Conservation (phyloP, 2,797 vertebrate species). For the Notamacropus eugenii region DNA sequence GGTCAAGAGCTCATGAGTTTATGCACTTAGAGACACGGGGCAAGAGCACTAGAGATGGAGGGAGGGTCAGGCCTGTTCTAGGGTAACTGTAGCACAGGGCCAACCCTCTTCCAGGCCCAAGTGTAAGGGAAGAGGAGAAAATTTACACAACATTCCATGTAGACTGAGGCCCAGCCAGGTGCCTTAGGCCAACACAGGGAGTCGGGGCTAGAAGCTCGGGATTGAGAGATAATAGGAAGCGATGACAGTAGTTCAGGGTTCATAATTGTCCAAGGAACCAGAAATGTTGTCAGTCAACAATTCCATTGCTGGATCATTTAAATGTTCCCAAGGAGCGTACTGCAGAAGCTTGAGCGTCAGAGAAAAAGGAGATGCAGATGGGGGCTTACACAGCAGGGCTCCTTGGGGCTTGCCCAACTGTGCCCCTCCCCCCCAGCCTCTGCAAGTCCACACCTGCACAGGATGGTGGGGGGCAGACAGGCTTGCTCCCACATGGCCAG, state of each 20-base stretch:
- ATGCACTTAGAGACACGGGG: conserved; percentile 55
- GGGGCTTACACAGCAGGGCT: not conserved
- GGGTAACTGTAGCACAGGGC: conserved; percentile 42
- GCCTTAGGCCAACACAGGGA: not conserved
- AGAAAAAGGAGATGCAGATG: not conserved
- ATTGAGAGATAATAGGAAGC: not conserved
- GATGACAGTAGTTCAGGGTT: not conserved
- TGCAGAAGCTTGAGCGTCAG: not conserved
- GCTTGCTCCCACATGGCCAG: not conserved
- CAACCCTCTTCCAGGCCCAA: conserved; percentile 39
- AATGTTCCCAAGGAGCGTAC: conserved; percentile 17
- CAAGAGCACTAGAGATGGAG: conserved; percentile 47
- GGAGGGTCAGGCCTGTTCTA: conserved; percentile 6
- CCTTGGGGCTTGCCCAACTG: too few relatives aligned
- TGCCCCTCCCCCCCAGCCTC: not conserved
- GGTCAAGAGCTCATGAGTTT: conserved; percentile 55
- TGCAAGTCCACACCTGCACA: not conserved
- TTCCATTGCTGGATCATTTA: not conserved
- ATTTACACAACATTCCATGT: conserved; percentile 57
- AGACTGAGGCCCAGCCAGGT: conserved; percentile 35
- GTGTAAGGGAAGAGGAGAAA: conserved; percentile 50
- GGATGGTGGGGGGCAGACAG: not conserved
- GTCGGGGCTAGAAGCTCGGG: not conserved
- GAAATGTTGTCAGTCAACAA: conserved; percentile 18
- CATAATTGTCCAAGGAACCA: conserved; percentile 5